Percentiles rank a stretch among this genome's conserved stretches.
phyloP scores from a whole-genome alignment of 2,888 invertebrate species.

The Amphipyra berbera region DNA sequence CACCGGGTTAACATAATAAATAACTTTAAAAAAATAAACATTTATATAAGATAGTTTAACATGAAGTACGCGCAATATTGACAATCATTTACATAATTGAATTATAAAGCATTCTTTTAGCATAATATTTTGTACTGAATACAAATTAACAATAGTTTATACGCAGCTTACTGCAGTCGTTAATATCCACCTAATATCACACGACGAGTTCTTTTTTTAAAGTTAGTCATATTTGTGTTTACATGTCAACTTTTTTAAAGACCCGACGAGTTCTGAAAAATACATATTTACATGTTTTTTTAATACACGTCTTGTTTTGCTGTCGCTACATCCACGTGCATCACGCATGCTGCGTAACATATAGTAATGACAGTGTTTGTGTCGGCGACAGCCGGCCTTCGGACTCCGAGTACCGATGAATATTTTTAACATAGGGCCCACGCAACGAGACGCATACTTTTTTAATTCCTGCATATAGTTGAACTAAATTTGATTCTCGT shows the following conservation, averaged over 20 bases:
- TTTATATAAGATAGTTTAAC: neutral
- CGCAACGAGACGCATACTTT: conserved; percentile 54
- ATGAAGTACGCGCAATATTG: no score
- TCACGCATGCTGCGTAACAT: conserved; percentile 78
- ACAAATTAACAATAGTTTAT: no score
- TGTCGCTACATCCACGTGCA: conserved; percentile 77
- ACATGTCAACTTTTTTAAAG: no score
- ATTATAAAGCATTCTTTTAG: no score
- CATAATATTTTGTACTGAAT: no score
- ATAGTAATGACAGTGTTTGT: conserved; percentile 72
- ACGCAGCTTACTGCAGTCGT: no score
- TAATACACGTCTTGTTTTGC: conserved; percentile 47
- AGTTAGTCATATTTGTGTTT: no score
- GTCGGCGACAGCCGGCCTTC: conserved; percentile 72
- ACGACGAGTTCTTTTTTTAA: no score
- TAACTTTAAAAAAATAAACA: neutral
- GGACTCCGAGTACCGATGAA: conserved; percentile 56
- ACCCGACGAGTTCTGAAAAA: no score
- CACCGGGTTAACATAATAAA: conserved; percentile 1
- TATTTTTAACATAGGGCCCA: conserved; percentile 70
- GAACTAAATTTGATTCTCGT: conserved; percentile 54
- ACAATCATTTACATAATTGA: no score
- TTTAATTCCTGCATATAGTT: conserved; percentile 57
- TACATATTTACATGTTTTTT: neutral
- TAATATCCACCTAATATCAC: no score